A percentile compares a stretch with the other conserved stretches of the same genome.
Evolutionary conservation across 2,888 invertebrate species (phyloP).

Genomic region (Mycalesis mineus): DNA sequence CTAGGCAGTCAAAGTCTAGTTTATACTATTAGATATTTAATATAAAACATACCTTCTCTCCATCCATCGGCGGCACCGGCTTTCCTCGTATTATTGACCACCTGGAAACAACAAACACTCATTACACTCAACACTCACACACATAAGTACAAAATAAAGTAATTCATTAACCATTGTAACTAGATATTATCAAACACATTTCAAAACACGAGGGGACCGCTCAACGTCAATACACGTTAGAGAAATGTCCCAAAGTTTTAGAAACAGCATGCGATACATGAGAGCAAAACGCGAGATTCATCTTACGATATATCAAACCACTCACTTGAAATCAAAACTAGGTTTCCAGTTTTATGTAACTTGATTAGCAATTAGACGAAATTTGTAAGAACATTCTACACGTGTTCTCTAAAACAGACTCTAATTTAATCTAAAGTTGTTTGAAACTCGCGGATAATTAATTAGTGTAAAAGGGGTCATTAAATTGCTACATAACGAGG

Average conservation of each 20-base stretch:
- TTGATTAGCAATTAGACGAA: not conserved
- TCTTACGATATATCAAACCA: constrained; percentile 43
- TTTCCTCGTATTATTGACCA: constrained; percentile 84
- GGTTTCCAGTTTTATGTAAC: not conserved
- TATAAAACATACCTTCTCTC: constrained; percentile 62
- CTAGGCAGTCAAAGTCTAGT: too few species aligned
- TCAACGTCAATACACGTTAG: constrained; percentile 49
- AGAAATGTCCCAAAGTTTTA: constrained; percentile 60
- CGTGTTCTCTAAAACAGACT: constrained; percentile 25
- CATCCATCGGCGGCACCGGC: constrained; percentile 74
- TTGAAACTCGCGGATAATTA: constrained; percentile 28
- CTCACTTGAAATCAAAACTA: constrained; percentile 12
- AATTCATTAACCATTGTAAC: constrained; percentile 53
- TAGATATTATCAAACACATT: constrained; percentile 15
- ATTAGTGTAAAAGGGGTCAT: constrained; percentile 40
- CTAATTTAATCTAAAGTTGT: constrained; percentile 21
- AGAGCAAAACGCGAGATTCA: constrained; percentile 36
- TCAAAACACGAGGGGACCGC: constrained; percentile 20
- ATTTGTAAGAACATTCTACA: constrained; percentile 6
- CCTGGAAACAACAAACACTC: constrained; percentile 58
- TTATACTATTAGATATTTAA: too few species aligned
- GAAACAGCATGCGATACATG: constrained; percentile 53
- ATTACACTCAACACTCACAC: constrained; percentile 43
- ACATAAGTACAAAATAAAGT: constrained; percentile 29
- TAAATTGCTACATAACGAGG: constrained; percentile 41